A percentile compares a stretch with the other conserved stretches of the same genome.
Conservation (phyloP, 2,888 invertebrate species). For the Rutpela maculata region DNA sequence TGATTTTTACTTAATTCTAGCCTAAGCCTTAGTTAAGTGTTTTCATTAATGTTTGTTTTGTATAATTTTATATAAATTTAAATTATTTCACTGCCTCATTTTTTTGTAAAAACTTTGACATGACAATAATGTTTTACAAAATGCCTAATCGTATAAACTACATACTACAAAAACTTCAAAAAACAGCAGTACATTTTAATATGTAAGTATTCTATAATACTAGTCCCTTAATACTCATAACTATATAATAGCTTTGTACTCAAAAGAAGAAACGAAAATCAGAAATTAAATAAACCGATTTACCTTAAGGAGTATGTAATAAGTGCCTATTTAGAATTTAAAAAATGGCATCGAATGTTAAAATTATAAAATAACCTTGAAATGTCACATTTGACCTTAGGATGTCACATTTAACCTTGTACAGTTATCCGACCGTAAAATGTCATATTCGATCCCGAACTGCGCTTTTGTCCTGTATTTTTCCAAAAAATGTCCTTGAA, state of each 20-base stretch:
- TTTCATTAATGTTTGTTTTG: constrained; percentile 30
- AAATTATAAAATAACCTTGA: constrained; percentile 8
- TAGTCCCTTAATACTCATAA: constrained; percentile 54
- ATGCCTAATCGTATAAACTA: constrained; percentile 38
- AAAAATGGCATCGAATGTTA: constrained; percentile 31
- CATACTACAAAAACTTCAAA: constrained; percentile 33
- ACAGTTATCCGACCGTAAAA: not conserved
- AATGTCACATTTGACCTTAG: constrained; percentile 9
- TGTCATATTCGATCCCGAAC: not conserved
- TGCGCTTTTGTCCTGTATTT: not conserved
- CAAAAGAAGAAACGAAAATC: constrained; percentile 40
- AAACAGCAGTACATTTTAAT: constrained; percentile 41
- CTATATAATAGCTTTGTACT: constrained; percentile 52
- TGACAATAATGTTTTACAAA: constrained; percentile 55
- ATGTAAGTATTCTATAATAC: constrained; percentile 51
- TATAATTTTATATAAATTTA: constrained; percentile 24
- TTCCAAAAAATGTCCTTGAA: constrained; percentile 24
- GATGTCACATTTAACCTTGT: not conserved
- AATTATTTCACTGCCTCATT: constrained; percentile 54
- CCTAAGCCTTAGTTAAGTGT: constrained; percentile 46
- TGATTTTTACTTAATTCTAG: constrained; percentile 51
- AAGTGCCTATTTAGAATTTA: constrained; percentile 35
- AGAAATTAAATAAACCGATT: constrained; percentile 48
- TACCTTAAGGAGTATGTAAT: not conserved
- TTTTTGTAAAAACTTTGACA: constrained; percentile 45